phyloP scores from a whole-genome alignment of 2,888 invertebrate genomes.

The Choreutis nemorana region DNA sequence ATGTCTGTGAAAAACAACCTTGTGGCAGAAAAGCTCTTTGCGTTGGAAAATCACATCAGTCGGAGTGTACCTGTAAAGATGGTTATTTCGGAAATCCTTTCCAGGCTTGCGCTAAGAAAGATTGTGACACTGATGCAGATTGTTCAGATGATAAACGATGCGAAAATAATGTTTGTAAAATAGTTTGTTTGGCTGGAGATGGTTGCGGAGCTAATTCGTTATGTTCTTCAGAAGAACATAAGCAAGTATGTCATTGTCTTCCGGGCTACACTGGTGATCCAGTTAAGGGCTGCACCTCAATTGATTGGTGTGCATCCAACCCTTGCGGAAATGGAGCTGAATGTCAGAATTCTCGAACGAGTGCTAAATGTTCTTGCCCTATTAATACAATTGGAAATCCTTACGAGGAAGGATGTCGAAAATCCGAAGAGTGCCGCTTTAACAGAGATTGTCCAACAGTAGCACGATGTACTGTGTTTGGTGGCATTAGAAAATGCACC shows the following conservation, averaged over 20 bases:
- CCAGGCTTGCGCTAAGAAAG: constrained; percentile 80
- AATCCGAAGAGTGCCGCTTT: constrained; percentile 81
- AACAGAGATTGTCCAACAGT: constrained; percentile 83
- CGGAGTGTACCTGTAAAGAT: constrained; percentile 78
- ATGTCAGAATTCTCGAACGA: constrained; percentile 82
- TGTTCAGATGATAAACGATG: constrained; percentile 87
- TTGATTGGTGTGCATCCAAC: constrained; percentile 80
- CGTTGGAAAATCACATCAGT: constrained; percentile 73
- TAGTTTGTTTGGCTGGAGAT: constrained; percentile 83
- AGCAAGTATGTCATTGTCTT: constrained; percentile 79
- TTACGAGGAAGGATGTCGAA: constrained; percentile 81
- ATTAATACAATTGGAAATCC: constrained; percentile 84
- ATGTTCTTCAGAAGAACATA: constrained; percentile 85
- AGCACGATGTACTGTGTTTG: constrained; percentile 77
- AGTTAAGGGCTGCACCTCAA: constrained; percentile 71
- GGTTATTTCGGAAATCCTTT: constrained; percentile 86
- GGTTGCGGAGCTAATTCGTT: constrained; percentile 86
- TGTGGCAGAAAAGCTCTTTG: constrained; percentile 89
- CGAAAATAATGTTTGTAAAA: constrained; percentile 83
- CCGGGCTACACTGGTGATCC: constrained; percentile 89
- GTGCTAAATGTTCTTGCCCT: constrained; percentile 82
- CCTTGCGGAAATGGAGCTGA: constrained; percentile 83
- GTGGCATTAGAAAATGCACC: constrained; percentile 80
- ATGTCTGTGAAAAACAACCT: constrained; percentile 75
- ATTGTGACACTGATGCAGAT: constrained; percentile 75